These are phyloP conservation scores for Pollenia griseotomentosa DNA, from an alignment of 2,888 invertebrate genomes.

Conservation along the genomic window DNA sequence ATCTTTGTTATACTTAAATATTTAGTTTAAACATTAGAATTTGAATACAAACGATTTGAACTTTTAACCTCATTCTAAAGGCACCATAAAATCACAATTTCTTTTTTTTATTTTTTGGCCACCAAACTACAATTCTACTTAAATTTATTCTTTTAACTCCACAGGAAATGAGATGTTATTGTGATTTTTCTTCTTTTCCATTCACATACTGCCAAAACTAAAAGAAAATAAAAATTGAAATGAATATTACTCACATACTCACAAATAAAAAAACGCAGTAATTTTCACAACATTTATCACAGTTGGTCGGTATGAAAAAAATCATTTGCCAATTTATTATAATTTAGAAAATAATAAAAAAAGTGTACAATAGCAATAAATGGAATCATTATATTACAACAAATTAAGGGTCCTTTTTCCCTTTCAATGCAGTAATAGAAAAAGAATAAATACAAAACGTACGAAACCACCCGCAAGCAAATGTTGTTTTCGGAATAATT, in stretches of 20 bases:
- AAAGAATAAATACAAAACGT: slow-evolving; percentile 15
- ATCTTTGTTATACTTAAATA: not conserved
- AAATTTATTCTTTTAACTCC: slow-evolving; percentile 62
- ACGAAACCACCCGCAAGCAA: slow-evolving; percentile 63
- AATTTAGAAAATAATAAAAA: slow-evolving; percentile 29
- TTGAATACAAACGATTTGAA: slow-evolving; percentile 59
- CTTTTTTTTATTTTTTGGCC: slow-evolving; percentile 60
- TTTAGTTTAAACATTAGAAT: slow-evolving; percentile 15
- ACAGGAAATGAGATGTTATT: slow-evolving; percentile 68
- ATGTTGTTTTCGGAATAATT: slow-evolving; percentile 40
- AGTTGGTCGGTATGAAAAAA: slow-evolving; percentile 43
- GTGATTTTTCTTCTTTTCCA: slow-evolving; percentile 44
- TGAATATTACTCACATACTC: slow-evolving; percentile 11
- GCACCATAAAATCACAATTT: slow-evolving; percentile 62
- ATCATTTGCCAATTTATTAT: slow-evolving; percentile 54
- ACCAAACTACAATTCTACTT: slow-evolving; percentile 50
- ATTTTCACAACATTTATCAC: slow-evolving; percentile 68
- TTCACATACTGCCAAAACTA: slow-evolving; percentile 47
- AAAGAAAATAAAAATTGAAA: slow-evolving; percentile 21
- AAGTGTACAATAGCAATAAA: slow-evolving; percentile 28
- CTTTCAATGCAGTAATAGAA: slow-evolving; percentile 9
- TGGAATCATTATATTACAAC: slow-evolving; percentile 46
- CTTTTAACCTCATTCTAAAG: slow-evolving; percentile 70
- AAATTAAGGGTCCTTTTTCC: slow-evolving; percentile 58
- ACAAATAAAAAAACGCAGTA: slow-evolving; percentile 48